phyloP scores from a whole-genome alignment of 2,797 vertebrate species.

The Myotis myotis region DNA sequence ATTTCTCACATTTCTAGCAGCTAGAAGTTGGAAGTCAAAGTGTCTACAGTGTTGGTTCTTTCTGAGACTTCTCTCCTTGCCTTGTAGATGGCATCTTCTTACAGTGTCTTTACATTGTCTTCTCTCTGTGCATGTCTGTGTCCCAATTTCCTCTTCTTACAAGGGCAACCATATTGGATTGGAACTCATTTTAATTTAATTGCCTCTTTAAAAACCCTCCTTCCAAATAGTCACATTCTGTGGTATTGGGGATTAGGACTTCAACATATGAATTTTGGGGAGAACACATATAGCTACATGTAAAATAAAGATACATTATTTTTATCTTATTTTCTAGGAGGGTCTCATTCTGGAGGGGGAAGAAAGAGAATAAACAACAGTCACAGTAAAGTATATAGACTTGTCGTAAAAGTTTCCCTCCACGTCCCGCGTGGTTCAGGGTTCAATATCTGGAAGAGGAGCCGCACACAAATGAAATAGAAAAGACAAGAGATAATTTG shows the following conservation, averaged over 20 bases:
- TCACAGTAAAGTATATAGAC: neutral
- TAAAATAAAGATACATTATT: neutral
- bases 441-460: no score
- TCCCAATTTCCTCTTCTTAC: neutral
- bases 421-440: no score
- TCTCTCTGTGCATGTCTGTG: neutral
- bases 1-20: neutral
- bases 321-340: neutral
- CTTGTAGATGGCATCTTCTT: neutral
- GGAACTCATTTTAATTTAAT: neutral
- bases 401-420: no score
- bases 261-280: neutral
- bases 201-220: neutral
- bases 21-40: neutral
- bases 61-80: neutral
- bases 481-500: no score
- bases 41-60: neutral
- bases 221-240: neutral
- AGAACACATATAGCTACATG: neutral
- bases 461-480: no score
- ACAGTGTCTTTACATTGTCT: neutral
- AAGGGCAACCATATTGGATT: neutral
- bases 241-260: neutral
- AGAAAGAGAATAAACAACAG: neutral
- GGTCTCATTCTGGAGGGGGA: neutral